Evolutionary conservation across 2,797 vertebrate species (phyloP).

Genomic region (Peromyscus eremicus): DNA sequence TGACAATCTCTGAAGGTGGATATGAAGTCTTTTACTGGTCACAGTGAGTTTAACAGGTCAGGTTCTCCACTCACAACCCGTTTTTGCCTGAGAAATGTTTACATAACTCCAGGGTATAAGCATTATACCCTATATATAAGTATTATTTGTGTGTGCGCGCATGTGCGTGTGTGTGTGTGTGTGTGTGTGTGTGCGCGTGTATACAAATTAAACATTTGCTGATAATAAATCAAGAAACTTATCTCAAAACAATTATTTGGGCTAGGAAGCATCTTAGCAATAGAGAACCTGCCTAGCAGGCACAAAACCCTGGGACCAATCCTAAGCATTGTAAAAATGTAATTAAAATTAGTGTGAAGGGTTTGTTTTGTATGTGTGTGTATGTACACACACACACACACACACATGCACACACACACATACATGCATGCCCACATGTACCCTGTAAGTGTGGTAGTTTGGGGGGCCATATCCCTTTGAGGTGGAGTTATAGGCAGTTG

Average conservation of each 20-base stretch:
- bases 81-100: neutral
- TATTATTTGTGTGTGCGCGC: too few relatives aligned
- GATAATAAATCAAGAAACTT: neutral
- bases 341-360: neutral
- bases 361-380: neutral
- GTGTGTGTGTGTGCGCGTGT: neutral
- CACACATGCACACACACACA: too few relatives aligned
- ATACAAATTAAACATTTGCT: neutral
- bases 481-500: neutral
- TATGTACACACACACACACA: neutral
- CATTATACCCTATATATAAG: neutral
- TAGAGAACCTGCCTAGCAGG: neutral
- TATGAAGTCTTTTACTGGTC: neutral
- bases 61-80: neutral
- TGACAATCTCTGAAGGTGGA: neutral
- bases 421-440: neutral
- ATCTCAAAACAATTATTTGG: neutral
- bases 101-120: neutral
- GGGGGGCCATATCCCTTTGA: neutral
- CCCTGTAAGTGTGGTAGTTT: neutral
- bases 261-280: neutral
- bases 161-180: too few relatives aligned
- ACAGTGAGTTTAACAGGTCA: neutral
- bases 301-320: neutral
- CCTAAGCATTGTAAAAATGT: neutral